These are phyloP conservation scores for Apostichopus japonicus DNA, from an alignment of 35 echinoderm and acorn worm species.

Conservation along the genomic window DNA sequence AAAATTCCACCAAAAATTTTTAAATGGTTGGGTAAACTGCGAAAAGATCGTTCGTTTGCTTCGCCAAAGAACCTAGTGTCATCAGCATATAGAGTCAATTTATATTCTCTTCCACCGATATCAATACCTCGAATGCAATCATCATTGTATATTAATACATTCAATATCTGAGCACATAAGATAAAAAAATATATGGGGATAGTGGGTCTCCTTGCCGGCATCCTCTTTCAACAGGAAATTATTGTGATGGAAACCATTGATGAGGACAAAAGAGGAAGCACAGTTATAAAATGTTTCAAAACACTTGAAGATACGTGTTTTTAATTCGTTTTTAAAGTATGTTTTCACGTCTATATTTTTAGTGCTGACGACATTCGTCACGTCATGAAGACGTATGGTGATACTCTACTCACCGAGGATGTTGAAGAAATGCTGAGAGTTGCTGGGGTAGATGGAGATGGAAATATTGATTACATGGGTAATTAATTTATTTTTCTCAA, in stretches of 20 bases:
- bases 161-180: background rate
- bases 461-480: conserved; percentile 25
- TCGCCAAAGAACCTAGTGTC: background rate
- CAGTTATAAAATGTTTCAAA: conserved; percentile 11
- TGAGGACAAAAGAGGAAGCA: background rate
- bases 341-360: too few relatives aligned
- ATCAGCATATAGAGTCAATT: conserved; percentile 1
- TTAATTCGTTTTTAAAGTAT: too few relatives aligned
- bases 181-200: conserved; percentile 12
- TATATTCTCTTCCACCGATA: background rate
- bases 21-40: background rate
- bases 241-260: background rate
- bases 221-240: background rate
- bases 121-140: background rate
- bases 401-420: conserved; percentile 18
- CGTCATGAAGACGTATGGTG: conserved; percentile 42
- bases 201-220: conserved; percentile 4
- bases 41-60: background rate
- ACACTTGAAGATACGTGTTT: background rate
- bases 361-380: conserved; percentile 50
- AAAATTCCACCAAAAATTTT: background rate
- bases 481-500: background rate
- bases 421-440: conserved; percentile 34
- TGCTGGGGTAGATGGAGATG: conserved; percentile 24
- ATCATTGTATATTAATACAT: background rate